A percentile compares a stretch with the other conserved stretches of the same genome.
These are phyloP conservation scores for Anoura caudifer DNA, from an alignment of 2,113 vertebrate species.

Conservation along the genomic window DNA sequence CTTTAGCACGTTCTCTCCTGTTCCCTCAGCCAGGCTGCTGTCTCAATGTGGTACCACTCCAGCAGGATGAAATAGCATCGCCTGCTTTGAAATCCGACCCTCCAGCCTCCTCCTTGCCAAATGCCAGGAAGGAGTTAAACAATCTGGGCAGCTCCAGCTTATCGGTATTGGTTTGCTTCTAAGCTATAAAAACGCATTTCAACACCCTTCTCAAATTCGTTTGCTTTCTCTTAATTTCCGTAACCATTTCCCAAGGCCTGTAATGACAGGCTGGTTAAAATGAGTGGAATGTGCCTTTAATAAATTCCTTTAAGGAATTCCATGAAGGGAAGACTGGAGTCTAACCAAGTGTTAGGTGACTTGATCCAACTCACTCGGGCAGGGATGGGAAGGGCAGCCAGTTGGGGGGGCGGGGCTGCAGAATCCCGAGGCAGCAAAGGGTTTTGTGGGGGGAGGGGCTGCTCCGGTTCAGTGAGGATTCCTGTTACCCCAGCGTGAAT, in stretches of 20 bases:
- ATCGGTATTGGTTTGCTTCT: conserved; percentile 40
- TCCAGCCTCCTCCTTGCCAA: conserved; percentile 24
- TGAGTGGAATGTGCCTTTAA: neutral
- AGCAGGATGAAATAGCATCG: neutral
- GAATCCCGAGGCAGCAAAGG: fast-evolving
- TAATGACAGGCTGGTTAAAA: neutral
- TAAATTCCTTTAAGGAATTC: conserved; percentile 43
- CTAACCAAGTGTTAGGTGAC: neutral
- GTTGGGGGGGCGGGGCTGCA: no score
- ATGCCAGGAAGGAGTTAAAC: conserved; percentile 25
- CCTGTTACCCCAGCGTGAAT: neutral
- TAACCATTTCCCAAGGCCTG: conserved; percentile 6
- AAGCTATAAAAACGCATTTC: neutral
- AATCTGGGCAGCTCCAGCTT: neutral
- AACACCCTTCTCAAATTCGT: conserved; percentile 46
- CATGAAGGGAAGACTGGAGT: neutral
- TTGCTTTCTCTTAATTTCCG: conserved; percentile 44
- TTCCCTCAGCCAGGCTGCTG: neutral
- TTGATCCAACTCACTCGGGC: neutral
- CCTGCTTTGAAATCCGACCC: conserved; percentile 2
- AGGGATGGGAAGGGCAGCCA: neutral
- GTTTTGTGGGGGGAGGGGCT: neutral
- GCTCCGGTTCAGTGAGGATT: neutral
- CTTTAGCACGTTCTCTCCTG: neutral
- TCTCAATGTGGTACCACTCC: conserved; percentile 5